These are phyloP conservation scores for Noctilio leporinus DNA, from an alignment of 2,113 vertebrate species.

Conservation along the genomic window DNA sequence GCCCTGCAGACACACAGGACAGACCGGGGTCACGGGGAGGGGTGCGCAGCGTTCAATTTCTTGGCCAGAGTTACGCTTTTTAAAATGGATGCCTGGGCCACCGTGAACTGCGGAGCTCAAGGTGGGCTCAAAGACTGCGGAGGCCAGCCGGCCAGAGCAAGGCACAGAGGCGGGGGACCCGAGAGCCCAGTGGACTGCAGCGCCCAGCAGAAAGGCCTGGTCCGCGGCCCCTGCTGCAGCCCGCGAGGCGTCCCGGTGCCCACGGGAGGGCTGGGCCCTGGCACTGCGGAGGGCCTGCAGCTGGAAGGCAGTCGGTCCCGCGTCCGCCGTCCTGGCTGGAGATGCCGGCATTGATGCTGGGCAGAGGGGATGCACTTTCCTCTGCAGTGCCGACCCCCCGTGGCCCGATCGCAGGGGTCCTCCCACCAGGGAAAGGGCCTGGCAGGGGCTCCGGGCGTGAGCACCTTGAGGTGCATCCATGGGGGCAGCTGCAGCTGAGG, in stretches of 20 bases:
- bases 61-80: background rate
- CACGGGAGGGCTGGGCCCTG: background rate
- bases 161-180: accelerated
- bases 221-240: background rate
- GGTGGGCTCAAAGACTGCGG: background rate
- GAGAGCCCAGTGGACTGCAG: accelerated
- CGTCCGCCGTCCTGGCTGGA: background rate
- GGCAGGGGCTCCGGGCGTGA: background rate
- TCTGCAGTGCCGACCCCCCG: background rate
- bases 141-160: background rate
- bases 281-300: background rate
- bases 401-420: background rate
- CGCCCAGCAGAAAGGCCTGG: background rate
- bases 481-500: background rate
- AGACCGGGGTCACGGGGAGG: background rate
- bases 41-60: accelerated
- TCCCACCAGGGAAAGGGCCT: background rate
- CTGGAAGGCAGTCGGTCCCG: background rate
- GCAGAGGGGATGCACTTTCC: background rate
- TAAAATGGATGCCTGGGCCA: background rate
- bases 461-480: background rate
- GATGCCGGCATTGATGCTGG: background rate
- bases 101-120: background rate
- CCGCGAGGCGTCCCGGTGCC: background rate
- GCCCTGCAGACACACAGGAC: accelerated